A percentile compares a stretch with the other conserved stretches of the same genome.
These are phyloP conservation scores for Dendrocopos noguchii DNA, from an alignment of 2,113 vertebrate genomes.

Conservation along the genomic window DNA sequence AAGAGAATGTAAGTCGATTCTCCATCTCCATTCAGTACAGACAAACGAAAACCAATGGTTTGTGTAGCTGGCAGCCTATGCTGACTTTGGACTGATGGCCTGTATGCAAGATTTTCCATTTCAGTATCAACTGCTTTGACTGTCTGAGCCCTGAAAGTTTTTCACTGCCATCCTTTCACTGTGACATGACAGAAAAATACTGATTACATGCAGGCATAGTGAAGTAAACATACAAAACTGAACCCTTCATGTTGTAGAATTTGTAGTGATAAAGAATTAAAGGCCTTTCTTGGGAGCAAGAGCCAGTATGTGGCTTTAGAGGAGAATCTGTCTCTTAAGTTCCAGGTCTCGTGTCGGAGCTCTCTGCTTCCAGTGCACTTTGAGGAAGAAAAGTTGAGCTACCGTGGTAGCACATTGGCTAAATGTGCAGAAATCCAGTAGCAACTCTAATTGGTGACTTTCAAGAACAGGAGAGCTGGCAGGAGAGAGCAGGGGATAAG, in stretches of 20 bases:
- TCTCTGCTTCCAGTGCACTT: accelerated
- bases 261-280: neutral
- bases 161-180: neutral
- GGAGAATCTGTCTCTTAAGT: neutral
- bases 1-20: neutral
- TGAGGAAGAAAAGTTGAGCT: neutral
- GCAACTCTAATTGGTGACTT: neutral
- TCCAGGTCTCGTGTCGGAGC: accelerated
- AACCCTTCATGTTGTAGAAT: neutral
- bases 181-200: neutral
- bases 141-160: neutral
- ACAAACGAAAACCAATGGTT: accelerated
- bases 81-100: neutral
- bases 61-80: neutral
- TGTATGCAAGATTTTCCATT: neutral
- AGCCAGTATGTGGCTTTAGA: neutral
- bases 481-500: neutral
- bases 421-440: neutral
- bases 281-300: neutral
- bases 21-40: neutral
- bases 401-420: neutral
- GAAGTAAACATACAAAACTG: neutral
- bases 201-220: neutral
- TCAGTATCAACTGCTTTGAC: neutral
- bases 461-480: neutral